A percentile compares a stretch with the other conserved stretches of the same genome.
Evolutionary conservation across 2,113 vertebrate species (phyloP).

Genomic region (Notarius quadriscutis): DNA sequence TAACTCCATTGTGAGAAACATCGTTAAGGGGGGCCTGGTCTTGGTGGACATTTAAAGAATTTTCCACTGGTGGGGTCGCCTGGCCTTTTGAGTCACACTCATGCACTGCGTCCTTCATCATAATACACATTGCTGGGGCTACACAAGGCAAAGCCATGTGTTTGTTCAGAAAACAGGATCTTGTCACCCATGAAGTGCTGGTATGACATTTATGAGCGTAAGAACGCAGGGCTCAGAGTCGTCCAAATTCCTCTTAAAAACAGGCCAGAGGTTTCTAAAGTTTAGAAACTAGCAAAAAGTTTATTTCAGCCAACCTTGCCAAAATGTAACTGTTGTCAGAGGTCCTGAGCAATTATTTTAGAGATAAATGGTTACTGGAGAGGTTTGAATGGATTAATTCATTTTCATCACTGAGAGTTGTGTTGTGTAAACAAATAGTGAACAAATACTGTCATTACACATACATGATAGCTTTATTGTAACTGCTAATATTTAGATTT

Average conservation of each 20-base stretch:
- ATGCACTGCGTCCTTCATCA: conserved; percentile 80
- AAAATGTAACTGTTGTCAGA: background rate
- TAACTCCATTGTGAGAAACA: conserved; percentile 89
- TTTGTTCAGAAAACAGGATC: conserved; percentile 81
- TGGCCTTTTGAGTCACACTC: conserved; percentile 74
- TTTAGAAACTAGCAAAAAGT: conserved; percentile 32
- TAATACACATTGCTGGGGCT: conserved; percentile 79
- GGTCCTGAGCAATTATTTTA: background rate
- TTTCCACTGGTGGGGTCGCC: conserved; percentile 76
- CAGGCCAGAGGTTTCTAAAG: conserved; percentile 30
- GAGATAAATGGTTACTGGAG: background rate
- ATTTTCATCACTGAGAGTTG: background rate
- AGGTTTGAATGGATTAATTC: background rate
- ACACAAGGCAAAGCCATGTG: conserved; percentile 76
- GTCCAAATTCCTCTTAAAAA: conserved; percentile 24
- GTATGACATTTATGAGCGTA: conserved; percentile 71
- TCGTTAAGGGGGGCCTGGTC: conserved; percentile 79
- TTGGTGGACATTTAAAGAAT: conserved; percentile 75
- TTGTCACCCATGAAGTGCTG: conserved; percentile 31
- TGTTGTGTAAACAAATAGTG: background rate
- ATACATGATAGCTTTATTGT: background rate
- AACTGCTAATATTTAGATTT: background rate
- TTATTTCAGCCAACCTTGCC: conserved; percentile 10
- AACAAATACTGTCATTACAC: background rate
- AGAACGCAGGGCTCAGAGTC: background rate